These are phyloP conservation scores for Coleophora flavipennella DNA, from an alignment of 2,888 invertebrate species.

Conservation along the genomic window DNA sequence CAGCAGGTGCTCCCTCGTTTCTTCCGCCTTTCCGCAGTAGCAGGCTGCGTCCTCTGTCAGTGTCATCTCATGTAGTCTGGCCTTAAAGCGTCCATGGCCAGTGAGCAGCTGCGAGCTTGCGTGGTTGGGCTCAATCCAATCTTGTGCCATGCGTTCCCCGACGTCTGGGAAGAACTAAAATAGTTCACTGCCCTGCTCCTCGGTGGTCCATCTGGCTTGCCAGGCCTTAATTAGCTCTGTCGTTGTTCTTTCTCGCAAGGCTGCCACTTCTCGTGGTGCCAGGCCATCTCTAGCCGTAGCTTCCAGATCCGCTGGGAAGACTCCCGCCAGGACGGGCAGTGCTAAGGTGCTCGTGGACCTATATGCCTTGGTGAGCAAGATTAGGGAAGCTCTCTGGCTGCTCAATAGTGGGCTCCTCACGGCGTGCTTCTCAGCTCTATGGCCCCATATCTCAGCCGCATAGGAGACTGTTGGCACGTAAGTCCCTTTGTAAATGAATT, in stretches of 20 bases:
- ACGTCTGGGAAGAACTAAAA: constrained; percentile 16
- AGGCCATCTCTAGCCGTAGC: too few species aligned
- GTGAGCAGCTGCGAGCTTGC: too few species aligned
- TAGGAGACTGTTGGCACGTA: constrained; percentile 12
- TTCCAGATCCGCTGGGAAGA: constrained; percentile 20
- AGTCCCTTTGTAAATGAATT: constrained; percentile 13
- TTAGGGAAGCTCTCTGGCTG: constrained; percentile 17
- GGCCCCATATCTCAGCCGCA: constrained; percentile 12
- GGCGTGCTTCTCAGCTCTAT: constrained; percentile 4
- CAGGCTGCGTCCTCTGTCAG: too few species aligned
- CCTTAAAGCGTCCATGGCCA: too few species aligned
- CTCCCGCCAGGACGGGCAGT: too few species aligned
- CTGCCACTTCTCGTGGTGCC: background rate
- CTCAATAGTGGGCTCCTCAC: constrained; percentile 14
- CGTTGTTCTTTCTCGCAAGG: background rate
- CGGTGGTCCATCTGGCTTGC: constrained; percentile 8
- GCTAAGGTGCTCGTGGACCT: too few species aligned
- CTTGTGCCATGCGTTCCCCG: too few species aligned
- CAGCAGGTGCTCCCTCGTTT: too few species aligned
- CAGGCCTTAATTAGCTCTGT: constrained; percentile 3
- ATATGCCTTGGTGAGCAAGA: too few species aligned
- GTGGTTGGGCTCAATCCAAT: too few species aligned
- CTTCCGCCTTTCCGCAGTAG: too few species aligned
- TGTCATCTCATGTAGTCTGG: too few species aligned
- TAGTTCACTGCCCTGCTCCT: constrained; percentile 9